A percentile compares a stretch with the other conserved stretches of the same genome.
phyloP scores from a whole-genome alignment of 2,797 vertebrate species.

The Acrocephalus scirpaceus region DNA sequence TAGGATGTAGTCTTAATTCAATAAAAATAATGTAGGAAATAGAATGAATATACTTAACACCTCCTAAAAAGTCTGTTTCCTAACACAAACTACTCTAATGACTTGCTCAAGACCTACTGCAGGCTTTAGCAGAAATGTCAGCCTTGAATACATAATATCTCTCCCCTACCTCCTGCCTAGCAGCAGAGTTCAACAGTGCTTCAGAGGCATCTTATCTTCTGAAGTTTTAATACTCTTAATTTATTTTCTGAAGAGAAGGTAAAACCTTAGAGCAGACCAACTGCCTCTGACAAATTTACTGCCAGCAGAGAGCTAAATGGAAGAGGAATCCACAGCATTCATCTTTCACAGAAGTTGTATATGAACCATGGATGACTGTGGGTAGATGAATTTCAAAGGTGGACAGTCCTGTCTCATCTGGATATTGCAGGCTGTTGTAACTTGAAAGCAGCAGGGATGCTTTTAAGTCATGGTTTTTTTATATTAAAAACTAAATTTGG shows the following conservation, averaged over 20 bases:
- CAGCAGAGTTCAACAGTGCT: conserved; percentile 58
- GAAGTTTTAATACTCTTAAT: conserved; percentile 66
- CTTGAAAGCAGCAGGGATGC: conserved; percentile 28
- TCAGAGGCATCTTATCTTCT: conserved; percentile 42
- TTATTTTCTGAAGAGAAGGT: conserved; percentile 67
- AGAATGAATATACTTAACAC: not conserved
- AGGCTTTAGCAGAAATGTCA: conserved; percentile 27
- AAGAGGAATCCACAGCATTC: not conserved
- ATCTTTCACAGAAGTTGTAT: conserved; percentile 28
- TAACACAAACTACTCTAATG: not conserved
- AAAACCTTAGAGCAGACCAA: conserved; percentile 58
- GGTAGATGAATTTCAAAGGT: conserved; percentile 36
- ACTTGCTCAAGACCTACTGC: conserved; percentile 49
- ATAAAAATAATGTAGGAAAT: not conserved
- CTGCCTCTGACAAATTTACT: conserved; percentile 3
- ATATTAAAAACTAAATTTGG: conserved; percentile 36
- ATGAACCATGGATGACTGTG: not conserved
- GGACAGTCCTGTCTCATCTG: not conserved
- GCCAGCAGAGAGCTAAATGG: not conserved
- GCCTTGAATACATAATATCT: not conserved
- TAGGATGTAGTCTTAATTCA: not conserved
- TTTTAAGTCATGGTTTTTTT: conserved; percentile 29
- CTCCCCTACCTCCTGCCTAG: conserved; percentile 10
- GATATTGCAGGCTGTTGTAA: not conserved
- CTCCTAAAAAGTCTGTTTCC: not conserved